phyloP scores from a whole-genome alignment of 2,797 vertebrate species.

The Danio jaintianensis region DNA sequence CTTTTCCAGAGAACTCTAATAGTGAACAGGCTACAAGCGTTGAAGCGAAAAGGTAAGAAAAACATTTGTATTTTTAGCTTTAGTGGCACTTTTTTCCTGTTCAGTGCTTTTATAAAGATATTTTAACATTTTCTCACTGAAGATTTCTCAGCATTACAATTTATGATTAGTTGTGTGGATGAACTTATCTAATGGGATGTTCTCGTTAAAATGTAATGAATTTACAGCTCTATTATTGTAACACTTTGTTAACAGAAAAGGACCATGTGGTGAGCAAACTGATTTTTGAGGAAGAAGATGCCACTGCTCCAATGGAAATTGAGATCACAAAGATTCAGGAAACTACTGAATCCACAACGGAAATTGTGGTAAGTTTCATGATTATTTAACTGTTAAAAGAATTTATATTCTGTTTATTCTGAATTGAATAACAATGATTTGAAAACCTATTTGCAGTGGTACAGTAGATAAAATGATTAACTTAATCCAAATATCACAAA shows the following conservation, averaged over 20 bases:
- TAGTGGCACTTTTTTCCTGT: neutral
- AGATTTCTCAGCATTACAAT: too few relatives aligned
- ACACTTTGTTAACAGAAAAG: conserved; percentile 55
- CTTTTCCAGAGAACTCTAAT: conserved; percentile 81
- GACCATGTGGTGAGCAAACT: conserved; percentile 58
- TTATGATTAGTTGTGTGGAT: too few relatives aligned
- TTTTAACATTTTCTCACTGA: too few relatives aligned
- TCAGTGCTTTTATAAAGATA: neutral
- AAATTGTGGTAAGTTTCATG: conserved; percentile 64
- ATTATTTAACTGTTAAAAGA: too few relatives aligned
- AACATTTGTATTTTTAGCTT: neutral
- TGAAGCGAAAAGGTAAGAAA: conserved; percentile 74
- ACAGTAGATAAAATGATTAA: too few relatives aligned
- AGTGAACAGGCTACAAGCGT: conserved; percentile 70
- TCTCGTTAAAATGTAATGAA: neutral
- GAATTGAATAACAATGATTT: neutral
- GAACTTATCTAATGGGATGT: too few relatives aligned
- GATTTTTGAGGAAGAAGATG: conserved; percentile 54
- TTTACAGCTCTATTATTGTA: neutral
- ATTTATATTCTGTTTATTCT: too few relatives aligned
- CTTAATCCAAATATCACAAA: neutral
- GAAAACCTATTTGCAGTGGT: too few relatives aligned
- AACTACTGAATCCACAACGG: conserved; percentile 61
- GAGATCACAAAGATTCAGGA: conserved; percentile 56
- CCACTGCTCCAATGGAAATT: conserved; percentile 60